These are phyloP conservation scores for Urosaurus nigricauda DNA, from an alignment of 2,797 vertebrate genomes.

Conservation along the genomic window DNA sequence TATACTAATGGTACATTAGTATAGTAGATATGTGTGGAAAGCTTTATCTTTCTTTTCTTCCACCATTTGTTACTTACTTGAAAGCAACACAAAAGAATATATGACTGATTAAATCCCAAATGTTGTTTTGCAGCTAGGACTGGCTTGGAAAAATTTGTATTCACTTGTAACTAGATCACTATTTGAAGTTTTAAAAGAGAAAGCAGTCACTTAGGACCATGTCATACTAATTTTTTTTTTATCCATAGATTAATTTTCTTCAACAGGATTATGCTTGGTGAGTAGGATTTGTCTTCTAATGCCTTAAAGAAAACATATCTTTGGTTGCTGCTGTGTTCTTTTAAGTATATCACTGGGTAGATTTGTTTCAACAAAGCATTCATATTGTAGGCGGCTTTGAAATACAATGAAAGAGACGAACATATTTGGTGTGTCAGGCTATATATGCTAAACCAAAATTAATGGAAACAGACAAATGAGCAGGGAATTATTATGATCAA, in stretches of 20 bases:
- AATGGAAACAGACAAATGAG: slow-evolving; percentile 46
- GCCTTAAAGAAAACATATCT: slow-evolving; percentile 39
- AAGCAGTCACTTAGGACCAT: slow-evolving; percentile 40
- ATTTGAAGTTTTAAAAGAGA: slow-evolving; percentile 57
- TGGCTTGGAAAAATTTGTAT: slow-evolving; percentile 18
- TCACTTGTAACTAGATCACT: slow-evolving; percentile 32
- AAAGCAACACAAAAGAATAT: not conserved
- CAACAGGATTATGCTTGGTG: slow-evolving; percentile 15
- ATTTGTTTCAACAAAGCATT: slow-evolving; percentile 67
- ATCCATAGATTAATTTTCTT: slow-evolving; percentile 38
- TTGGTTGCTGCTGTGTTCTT: not conserved
- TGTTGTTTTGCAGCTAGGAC: not conserved
- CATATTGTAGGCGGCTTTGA: slow-evolving; percentile 39
- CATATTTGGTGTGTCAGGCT: slow-evolving; percentile 57
- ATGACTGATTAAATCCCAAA: slow-evolving; percentile 5
- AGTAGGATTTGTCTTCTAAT: slow-evolving; percentile 49
- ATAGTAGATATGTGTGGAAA: not conserved
- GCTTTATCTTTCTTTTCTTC: too few species aligned
- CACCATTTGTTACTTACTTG: not conserved
- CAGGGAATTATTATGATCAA: slow-evolving; percentile 24
- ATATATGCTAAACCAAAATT: accelerated
- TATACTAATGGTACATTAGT: not conserved
- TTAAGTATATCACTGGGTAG: slow-evolving; percentile 59
- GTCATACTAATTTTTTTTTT: slow-evolving; percentile 42
- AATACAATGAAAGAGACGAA: slow-evolving; percentile 50